Base-by-base conservation (phyloP, 1,140 invertebrate genomes). In the Brachionus rubens region DNA sequence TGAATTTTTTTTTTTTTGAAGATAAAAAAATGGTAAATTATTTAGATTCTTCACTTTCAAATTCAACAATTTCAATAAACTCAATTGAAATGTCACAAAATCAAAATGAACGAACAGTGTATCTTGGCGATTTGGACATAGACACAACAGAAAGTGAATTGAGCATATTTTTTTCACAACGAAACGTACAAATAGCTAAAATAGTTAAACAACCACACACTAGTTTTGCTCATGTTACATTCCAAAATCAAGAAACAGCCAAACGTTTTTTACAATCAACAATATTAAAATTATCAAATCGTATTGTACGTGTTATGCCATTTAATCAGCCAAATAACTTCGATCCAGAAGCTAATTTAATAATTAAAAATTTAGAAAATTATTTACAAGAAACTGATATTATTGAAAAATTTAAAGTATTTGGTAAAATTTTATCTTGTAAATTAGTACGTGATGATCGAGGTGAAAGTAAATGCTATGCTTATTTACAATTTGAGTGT, bases 281-380 rank as follows among this genome's bases (percentile, higher is more conserved):
- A n/a, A 54, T 50, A 14, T 50, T 72, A n/a, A 36, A 26, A 16
- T 21, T 72, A 0, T 50, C 40, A 21, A 36, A 43, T 24, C 46
- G 30, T 9, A 21, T 54, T 16, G 28, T 72, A 1, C 26, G 68
- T 30, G 46, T 72, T n/a, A 72, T 72, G 68, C 68, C 68, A 40
- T 72, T 72, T 46, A 72, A 72, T 54, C 68, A 72, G 68, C 68
- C 68, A 6, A 72, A 72, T 12, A 72, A 72, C 28, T 72, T 72
- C 10, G 68, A 72, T 14, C 68, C 68, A 24, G 50, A 50, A 28
- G 68, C 68, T 21, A 72, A 72, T 40, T 72, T 72, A 33, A 72
- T 72, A 16, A 72, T 72, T 26, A 72, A 72, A 50, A 72, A 72
- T 52, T 19, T 72, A n/a, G 68, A 72, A 41, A 21, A 16, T 10